These are phyloP conservation scores for Agrochola lychnidis DNA, from an alignment of 2,888 invertebrate genomes.

Conservation along the genomic window DNA sequence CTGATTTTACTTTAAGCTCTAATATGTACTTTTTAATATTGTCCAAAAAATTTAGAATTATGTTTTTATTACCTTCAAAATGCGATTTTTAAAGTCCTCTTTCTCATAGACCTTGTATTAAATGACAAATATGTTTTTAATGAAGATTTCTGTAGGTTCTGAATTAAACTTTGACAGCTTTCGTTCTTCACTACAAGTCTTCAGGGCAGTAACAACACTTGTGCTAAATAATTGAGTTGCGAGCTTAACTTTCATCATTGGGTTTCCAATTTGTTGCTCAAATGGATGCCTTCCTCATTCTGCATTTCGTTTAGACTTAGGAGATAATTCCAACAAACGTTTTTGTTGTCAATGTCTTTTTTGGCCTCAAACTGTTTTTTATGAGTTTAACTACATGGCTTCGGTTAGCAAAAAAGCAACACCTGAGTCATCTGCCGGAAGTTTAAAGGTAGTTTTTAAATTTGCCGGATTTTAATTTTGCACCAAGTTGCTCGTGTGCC, in stretches of 20 bases:
- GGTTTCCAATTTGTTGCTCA: conserved; percentile 8
- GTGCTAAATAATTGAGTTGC: conserved; percentile 6
- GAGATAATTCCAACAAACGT: neutral
- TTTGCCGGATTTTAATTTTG: conserved; percentile 1
- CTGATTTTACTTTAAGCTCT: conserved; percentile 6
- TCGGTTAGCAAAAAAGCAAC: neutral
- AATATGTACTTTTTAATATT: neutral
- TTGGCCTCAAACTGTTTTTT: conserved; percentile 17
- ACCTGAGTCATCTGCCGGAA: no score
- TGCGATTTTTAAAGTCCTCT: no score
- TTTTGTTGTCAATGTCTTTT: conserved; percentile 5
- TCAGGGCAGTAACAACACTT: conserved; percentile 6
- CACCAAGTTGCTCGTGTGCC: conserved; percentile 5
- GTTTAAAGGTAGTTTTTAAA: neutral
- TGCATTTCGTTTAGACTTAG: conserved; percentile 3
- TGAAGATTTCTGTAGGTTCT: neutral
- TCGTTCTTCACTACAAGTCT: conserved; percentile 7
- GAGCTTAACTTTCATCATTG: conserved; percentile 8
- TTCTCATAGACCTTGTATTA: neutral
- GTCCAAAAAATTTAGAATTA: neutral
- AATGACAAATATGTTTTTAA: conserved; percentile 9
- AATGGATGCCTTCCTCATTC: conserved; percentile 5
- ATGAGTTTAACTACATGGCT: conserved; percentile 10
- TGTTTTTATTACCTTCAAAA: neutral
- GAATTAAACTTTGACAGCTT: neutral